phyloP scores from a whole-genome alignment of 1,140 invertebrate species.

The Orussus abietinus region DNA sequence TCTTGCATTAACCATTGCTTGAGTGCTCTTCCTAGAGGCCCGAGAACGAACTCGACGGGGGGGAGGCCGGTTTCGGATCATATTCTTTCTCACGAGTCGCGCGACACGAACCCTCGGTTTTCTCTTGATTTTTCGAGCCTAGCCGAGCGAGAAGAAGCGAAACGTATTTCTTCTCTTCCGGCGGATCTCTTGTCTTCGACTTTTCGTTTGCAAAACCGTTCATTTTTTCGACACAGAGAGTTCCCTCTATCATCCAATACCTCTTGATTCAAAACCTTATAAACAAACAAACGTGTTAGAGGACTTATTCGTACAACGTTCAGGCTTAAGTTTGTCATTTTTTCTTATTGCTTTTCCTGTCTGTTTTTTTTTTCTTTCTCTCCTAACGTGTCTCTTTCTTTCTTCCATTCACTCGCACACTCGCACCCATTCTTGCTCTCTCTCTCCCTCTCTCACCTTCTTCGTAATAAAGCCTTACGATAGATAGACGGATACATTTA shows the following conservation, averaged over 20 bases:
- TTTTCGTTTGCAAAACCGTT: slow-evolving; percentile 46
- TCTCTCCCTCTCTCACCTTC: no score
- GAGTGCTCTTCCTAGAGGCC: slow-evolving; percentile 48
- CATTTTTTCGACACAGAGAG: slow-evolving; percentile 51
- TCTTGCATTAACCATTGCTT: slow-evolving; percentile 18
- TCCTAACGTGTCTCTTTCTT: no score
- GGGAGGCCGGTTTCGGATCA: slow-evolving; percentile 42
- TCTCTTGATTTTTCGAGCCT: slow-evolving; percentile 44
- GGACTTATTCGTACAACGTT: slow-evolving; percentile 43
- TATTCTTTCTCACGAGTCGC: slow-evolving; percentile 55
- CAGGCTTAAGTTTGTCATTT: slow-evolving; percentile 29
- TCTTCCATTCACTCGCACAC: no score
- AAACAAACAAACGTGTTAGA: slow-evolving; percentile 56
- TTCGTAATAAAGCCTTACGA: no score
- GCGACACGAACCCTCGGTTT: slow-evolving; percentile 47
- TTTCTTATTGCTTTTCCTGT: slow-evolving; percentile 22
- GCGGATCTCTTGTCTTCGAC: slow-evolving; percentile 34
- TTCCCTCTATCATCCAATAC: slow-evolving; percentile 57
- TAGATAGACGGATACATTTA: no score
- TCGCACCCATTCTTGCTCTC: no score
- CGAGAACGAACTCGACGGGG: slow-evolving; percentile 48
- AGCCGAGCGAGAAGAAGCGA: no score
- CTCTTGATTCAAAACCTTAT: slow-evolving; percentile 58
- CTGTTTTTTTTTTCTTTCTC: slow-evolving; percentile 14
- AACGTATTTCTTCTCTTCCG: slow-evolving; percentile 41